Evolutionary conservation across 2,797 vertebrate species (phyloP), one percentile per base, ranked within the genome.

Genomic region (Sebastes aleutianus): DNA sequence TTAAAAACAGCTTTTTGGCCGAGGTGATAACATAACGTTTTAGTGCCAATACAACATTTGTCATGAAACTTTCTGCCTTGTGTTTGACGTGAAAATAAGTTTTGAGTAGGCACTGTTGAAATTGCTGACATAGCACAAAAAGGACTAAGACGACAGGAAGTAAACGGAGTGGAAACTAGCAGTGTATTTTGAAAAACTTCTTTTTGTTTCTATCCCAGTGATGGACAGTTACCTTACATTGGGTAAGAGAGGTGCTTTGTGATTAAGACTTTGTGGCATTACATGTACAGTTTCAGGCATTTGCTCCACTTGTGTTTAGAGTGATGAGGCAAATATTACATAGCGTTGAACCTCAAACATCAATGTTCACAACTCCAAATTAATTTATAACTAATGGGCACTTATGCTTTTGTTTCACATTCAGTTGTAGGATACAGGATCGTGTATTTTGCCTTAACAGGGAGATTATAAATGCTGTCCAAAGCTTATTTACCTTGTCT

Each of bases 381-480:
- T 1, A 32, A 43, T 59, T n/a, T 50, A 59, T 32, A 31, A 27
- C 29, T n/a, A 31, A 31, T 20, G 12, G 29, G 3, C 54, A 74
- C 27, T 0, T 6, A 32, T 18, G 16, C 57, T 74, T 70, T 65
- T 73, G 26, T 59, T 59, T 64, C 34, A 53, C 47, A 24, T 62
- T 22, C 13, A 47, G 36, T 5, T 56, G 27, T 27, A 65, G 4
- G 22, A 22, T n/a, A 8, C 11, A 10, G 31, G 3, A 53, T 70
- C 6, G 18, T 66, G 54, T 66, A 32, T 75, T 74, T 63, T 57
- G 32, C 9, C 61, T 67, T 75, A 27, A 47, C 18, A 61, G 20
- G 9, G 16, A 63, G 69, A 64, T 83, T 69, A 69, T 78, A 26
- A 83, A 64, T 74, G 14, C 6, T 66, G 31, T 47, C 39, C 61